Conservation (phyloP, 2,888 invertebrate genomes). For the Cephalotes varians region DNA sequence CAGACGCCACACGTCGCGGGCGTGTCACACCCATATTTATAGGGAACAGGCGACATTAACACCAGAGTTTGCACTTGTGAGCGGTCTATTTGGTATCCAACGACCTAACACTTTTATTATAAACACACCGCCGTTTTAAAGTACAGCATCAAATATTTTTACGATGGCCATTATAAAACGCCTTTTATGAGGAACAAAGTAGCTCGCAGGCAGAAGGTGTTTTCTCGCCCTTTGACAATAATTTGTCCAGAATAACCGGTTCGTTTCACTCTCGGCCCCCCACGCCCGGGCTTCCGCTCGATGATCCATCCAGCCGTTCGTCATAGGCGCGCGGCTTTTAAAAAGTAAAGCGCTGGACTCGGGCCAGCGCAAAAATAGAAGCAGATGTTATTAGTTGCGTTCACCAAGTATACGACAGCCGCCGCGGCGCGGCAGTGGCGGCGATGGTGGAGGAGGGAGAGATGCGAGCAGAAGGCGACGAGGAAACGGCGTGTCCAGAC, state of each 20-base stretch:
- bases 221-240: constrained; percentile 76
- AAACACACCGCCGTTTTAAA: constrained; percentile 62
- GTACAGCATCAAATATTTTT: constrained; percentile 70
- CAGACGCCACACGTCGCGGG: background rate
- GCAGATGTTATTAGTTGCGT: constrained; percentile 85
- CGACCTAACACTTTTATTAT: constrained; percentile 56
- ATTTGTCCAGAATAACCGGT: constrained; percentile 77
- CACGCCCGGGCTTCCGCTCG: constrained; percentile 72
- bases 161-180: constrained; percentile 74
- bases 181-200: constrained; percentile 75
- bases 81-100: constrained; percentile 55
- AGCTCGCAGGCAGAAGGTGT: constrained; percentile 72
- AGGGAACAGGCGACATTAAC: constrained; percentile 41
- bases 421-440: constrained; percentile 59
- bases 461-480: constrained; percentile 61
- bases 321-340: constrained; percentile 80
- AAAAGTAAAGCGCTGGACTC: constrained; percentile 85
- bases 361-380: constrained; percentile 86
- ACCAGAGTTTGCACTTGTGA: constrained; percentile 48
- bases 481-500: constrained; percentile 66
- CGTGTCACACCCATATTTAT: constrained; percentile 25
- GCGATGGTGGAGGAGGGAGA: background rate
- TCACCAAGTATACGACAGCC: constrained; percentile 75
- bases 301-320: constrained; percentile 83
- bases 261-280: constrained; percentile 63